A percentile compares a stretch with the other conserved stretches of the same genome.
Conservation (phyloP, 1,140 invertebrate genomes). For the Capitella teleta region DNA sequence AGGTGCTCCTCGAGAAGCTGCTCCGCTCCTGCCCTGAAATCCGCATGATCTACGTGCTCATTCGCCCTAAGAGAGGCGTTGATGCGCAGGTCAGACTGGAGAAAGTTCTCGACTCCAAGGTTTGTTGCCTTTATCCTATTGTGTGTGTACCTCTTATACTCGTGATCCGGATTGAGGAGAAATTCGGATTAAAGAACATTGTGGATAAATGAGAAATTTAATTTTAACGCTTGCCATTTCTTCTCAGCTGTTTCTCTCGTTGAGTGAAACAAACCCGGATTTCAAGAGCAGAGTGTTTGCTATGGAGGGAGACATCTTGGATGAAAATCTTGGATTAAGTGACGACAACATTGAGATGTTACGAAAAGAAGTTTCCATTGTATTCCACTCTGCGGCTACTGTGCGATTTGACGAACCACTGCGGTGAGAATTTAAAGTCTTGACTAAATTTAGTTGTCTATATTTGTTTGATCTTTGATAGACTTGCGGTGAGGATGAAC, state of each 20-base stretch:
- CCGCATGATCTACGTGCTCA: constrained; percentile 58
- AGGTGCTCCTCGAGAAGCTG: constrained; percentile 70
- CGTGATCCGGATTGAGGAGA: background rate
- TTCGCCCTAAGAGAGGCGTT: constrained; percentile 62
- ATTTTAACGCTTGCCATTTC: background rate
- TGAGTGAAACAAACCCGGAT: constrained; percentile 30
- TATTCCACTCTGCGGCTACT: constrained; percentile 96
- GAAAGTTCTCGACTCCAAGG: constrained; percentile 25
- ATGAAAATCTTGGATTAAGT: constrained; percentile 76
- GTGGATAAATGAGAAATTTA: background rate
- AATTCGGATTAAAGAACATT: background rate
- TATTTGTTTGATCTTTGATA: constrained; percentile 13
- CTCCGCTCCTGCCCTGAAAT: constrained; percentile 60
- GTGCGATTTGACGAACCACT: constrained; percentile 96
- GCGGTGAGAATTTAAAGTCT: constrained; percentile 45
- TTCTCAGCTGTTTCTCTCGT: constrained; percentile 34
- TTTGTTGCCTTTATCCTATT: background rate
- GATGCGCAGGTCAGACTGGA: constrained; percentile 47
- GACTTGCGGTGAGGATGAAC: constrained; percentile 45
- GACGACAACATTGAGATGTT: constrained; percentile 60
- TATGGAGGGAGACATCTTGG: constrained; percentile 81
- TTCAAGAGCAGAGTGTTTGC: constrained; percentile 72
- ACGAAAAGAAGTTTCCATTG: constrained; percentile 67
- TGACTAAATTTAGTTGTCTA: background rate
- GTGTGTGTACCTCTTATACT: background rate